Conservation (phyloP, 1,140 invertebrate genomes). For the Camponotus pennsylvanicus region DNA sequence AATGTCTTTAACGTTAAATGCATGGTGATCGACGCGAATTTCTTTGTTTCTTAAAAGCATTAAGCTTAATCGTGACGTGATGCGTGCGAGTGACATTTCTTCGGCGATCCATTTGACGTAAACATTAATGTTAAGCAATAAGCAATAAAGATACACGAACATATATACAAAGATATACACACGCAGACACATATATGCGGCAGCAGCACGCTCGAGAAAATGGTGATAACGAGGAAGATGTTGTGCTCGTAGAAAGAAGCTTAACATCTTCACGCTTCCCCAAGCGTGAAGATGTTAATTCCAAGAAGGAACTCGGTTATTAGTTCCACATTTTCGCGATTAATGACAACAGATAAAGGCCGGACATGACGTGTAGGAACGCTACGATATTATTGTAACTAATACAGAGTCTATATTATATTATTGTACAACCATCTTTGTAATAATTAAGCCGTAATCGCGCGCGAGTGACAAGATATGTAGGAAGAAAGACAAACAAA, state of each 20-base stretch:
- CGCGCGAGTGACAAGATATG: constrained; percentile 63
- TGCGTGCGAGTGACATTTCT: constrained; percentile 33
- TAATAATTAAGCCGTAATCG: constrained; percentile 78
- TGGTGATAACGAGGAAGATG: constrained; percentile 49
- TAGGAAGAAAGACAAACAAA: constrained; percentile 51
- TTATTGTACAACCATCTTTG: constrained; percentile 82
- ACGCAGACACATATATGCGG: constrained; percentile 39
- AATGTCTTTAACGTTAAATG: constrained; percentile 30
- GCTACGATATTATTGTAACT: constrained; percentile 83
- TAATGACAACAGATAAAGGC: constrained; percentile 39
- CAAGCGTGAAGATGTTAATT: constrained; percentile 59
- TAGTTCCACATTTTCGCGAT: constrained; percentile 51
- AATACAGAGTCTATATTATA: constrained; percentile 85
- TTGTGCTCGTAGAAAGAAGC: constrained; percentile 57
- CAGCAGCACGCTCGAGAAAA: constrained; percentile 65
- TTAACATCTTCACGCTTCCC: too few relatives aligned
- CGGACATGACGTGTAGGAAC: constrained; percentile 51
- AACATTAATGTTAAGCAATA: constrained; percentile 79
- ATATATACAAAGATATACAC: constrained; percentile 64
- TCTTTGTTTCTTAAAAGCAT: background rate
- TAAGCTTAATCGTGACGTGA: constrained; percentile 19
- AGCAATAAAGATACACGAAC: constrained; percentile 80
- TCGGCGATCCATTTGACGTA: constrained; percentile 26
- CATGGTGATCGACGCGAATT: background rate
- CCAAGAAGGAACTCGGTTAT: constrained; percentile 51